Evolutionary conservation across 2,797 vertebrate genomes (phyloP), one percentile per base, ranked within the genome.

Genomic region (Leuciscus waleckii): DNA sequence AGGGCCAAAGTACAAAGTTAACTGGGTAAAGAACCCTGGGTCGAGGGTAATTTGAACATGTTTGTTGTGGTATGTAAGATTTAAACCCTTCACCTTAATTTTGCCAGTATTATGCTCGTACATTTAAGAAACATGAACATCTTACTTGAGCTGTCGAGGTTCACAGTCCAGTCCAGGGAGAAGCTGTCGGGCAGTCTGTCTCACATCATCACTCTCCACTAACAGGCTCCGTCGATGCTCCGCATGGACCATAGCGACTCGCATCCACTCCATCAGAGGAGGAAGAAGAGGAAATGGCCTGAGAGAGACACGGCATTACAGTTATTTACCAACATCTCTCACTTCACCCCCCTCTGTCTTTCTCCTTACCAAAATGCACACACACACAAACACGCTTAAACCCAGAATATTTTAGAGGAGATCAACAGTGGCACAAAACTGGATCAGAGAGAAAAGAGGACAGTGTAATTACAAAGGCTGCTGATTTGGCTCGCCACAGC

Each of bases 191-290:
- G 97, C 97, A 0, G 96, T 94, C 92, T 99, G 98, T 88, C 97
- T 92, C 91, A 99, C 95, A 61, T 99, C 98, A 1, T 98, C 97
- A 0, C 97, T 97, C 94, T 98, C 98, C 93, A 99, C 97, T 0
- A 96, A 95, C n/a, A 96, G 92, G 91, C 97, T 97, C 86, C 96
- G 95, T n/a, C 97, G 97, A 91, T 99, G 97, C 85, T 99, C 97
- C 0, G 97, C 96, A 0, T 98, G 98, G 2, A 97, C 97, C 92
- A 97, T 95, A 17, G 97, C 96, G 37, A 98, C 95, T 0, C 97
- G 90, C 95, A 99, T 97, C 98, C 98, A 99, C 91, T 98, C 97
- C 96, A 97, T 96, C 88, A 98, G 95, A 0, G 98, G 97, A 0
- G 97, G 97, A 79, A 97, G 96, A 79, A 98, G 94, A 94, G 97